Conservation (phyloP, 2,888 invertebrate genomes). For the Endotricha flammealis region DNA sequence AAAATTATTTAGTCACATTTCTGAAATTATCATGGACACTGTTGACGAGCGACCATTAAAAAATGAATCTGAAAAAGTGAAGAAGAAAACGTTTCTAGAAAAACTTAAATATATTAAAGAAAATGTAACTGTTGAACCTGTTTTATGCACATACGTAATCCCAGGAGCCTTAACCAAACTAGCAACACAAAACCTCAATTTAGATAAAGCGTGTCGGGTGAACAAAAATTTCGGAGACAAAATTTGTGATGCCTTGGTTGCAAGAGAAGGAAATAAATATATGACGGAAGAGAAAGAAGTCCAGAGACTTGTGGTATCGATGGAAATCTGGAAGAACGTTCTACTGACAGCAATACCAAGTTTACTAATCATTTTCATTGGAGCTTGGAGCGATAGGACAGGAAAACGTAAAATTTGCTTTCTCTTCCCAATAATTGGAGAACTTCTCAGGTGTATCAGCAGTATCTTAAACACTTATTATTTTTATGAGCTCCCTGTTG, state of each 20-base stretch:
- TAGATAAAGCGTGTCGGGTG: conserved; percentile 90
- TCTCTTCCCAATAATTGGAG: conserved; percentile 88
- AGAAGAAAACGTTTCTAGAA: conserved; percentile 43
- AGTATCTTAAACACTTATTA: conserved; percentile 87
- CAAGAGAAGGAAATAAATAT: conserved; percentile 82
- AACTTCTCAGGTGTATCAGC: conserved; percentile 85
- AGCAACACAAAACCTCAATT: conserved; percentile 84
- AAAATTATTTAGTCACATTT: not conserved
- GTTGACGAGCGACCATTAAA: conserved; percentile 48
- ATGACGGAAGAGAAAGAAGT: conserved; percentile 79
- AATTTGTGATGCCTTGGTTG: conserved; percentile 86
- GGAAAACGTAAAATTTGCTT: conserved; percentile 88
- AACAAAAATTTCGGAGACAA: conserved; percentile 84
- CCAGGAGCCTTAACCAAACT: conserved; percentile 82
- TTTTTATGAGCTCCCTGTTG: conserved; percentile 88
- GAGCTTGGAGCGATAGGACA: conserved; percentile 86
- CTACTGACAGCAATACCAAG: conserved; percentile 90
- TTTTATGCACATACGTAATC: conserved; percentile 84
- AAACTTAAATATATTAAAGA: conserved; percentile 54
- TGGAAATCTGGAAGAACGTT: conserved; percentile 91
- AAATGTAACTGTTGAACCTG: conserved; percentile 85
- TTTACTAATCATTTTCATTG: conserved; percentile 87
- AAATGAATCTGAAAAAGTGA: conserved; percentile 25
- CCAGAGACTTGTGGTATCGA: conserved; percentile 84
- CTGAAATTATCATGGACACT: conserved; percentile 33